Evolutionary conservation across 2,797 vertebrate species (phyloP).

Genomic region (Lepilemur ruficaudatus): DNA sequence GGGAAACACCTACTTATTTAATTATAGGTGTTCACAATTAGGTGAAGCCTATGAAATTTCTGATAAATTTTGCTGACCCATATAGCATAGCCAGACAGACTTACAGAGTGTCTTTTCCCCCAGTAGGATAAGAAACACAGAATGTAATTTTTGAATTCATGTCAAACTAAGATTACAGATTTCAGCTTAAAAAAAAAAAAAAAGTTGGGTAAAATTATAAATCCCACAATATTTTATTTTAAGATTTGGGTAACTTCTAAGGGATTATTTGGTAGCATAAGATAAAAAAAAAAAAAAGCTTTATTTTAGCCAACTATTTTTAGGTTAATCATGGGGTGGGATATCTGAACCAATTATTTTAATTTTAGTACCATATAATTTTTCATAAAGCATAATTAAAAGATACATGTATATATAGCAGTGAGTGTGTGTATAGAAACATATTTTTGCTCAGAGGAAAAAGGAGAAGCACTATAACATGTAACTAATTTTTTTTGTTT

Average conservation of each 20-base stretch:
- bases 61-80: background rate
- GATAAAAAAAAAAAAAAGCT: slow-evolving; percentile 50
- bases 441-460: slow-evolving; percentile 30
- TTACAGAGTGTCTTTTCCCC: background rate
- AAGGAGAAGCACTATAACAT: slow-evolving; percentile 58
- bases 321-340: slow-evolving; percentile 80
- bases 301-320: slow-evolving; percentile 79
- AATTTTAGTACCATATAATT: slow-evolving; percentile 80
- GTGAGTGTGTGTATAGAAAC: background rate
- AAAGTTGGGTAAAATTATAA: slow-evolving; percentile 62
- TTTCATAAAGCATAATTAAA: slow-evolving; percentile 76
- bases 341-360: slow-evolving; percentile 81
- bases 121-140: background rate
- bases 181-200: slow-evolving; percentile 25
- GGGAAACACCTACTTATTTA: background rate
- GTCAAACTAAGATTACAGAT: slow-evolving; percentile 60
- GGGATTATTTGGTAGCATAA: slow-evolving; percentile 71
- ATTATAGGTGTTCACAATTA: background rate
- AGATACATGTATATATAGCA: background rate
- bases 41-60: background rate
- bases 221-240: slow-evolving; percentile 75
- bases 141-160: slow-evolving; percentile 22
- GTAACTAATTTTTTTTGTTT: slow-evolving; percentile 69
- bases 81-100: background rate
- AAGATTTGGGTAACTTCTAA: slow-evolving; percentile 63